Evolutionary conservation across 1,140 invertebrate species (phyloP).

Genomic region (Dreissena rostriformis): DNA sequence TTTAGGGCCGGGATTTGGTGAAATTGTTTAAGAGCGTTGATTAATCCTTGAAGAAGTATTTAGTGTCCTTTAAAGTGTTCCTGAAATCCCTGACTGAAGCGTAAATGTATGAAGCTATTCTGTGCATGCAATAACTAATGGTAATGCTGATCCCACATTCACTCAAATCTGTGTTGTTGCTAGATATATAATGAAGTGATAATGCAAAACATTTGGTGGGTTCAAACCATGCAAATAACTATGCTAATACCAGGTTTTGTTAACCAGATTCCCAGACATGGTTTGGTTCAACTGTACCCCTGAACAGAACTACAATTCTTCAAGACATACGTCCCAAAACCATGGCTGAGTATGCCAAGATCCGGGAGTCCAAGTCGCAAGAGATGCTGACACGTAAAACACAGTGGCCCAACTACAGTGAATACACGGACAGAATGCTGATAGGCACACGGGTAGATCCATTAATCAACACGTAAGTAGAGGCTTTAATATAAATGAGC

Average conservation of each 20-base stretch:
- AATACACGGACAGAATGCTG: conserved; percentile 76
- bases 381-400: conserved; percentile 59
- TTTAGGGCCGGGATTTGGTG: no score
- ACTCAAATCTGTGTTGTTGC: no score
- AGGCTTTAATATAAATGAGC: no score
- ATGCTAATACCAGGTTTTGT: not conserved
- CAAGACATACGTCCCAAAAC: conserved; percentile 76
- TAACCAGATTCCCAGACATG: conserved; percentile 77
- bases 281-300: conserved; percentile 74
- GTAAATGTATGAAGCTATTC: no score
- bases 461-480: conserved; percentile 69
- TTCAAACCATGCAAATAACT: no score
- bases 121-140: no score
- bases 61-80: no score
- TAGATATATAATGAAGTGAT: not conserved
- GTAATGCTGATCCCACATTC: no score
- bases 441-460: conserved; percentile 63
- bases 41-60: no score
- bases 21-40: no score
- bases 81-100: no score
- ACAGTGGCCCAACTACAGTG: conserved; percentile 75
- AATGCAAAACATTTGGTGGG: not conserved
- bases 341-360: conserved; percentile 67
- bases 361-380: conserved; percentile 56
- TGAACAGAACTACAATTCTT: conserved; percentile 76